phyloP scores from a whole-genome alignment of 2,797 vertebrate genomes.

The Manis javanica region DNA sequence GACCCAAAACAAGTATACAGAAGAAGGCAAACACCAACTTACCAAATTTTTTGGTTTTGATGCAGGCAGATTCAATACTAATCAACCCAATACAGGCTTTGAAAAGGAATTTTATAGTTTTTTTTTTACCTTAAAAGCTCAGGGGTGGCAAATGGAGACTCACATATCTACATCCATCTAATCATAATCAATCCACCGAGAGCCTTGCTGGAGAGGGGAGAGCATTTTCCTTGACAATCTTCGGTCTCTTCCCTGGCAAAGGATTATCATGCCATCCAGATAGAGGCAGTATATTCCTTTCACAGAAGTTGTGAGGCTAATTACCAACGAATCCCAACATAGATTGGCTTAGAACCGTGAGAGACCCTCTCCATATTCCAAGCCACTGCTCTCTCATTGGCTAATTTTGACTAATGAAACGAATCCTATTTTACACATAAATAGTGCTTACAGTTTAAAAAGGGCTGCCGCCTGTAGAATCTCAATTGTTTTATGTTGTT shows the following conservation, averaged over 20 bases:
- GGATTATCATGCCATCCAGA: conserved; percentile 33
- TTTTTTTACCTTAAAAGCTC: neutral
- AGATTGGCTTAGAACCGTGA: neutral
- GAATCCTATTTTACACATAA: neutral
- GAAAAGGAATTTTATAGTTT: conserved; percentile 40
- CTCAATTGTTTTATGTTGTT: neutral
- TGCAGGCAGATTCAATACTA: neutral
- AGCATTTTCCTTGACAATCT: neutral
- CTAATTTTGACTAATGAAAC: conserved; percentile 18
- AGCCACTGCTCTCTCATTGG: neutral
- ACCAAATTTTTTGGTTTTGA: neutral
- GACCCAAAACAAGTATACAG: neutral
- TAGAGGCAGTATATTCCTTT: neutral
- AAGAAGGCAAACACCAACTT: neutral
- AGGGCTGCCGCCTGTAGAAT: neutral
- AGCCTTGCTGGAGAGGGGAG: neutral
- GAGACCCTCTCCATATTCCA: neutral
- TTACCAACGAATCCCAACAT: neutral
- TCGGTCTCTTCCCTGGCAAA: neutral
- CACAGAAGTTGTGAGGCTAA: neutral
- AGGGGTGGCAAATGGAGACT: conserved; percentile 22
- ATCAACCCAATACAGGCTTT: neutral
- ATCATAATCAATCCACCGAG: conserved; percentile 33
- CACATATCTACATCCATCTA: conserved; percentile 11
- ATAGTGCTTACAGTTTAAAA: neutral